These are phyloP conservation scores for Aleiodes testaceus DNA, from an alignment of 2,888 invertebrate species.

Conservation along the genomic window DNA sequence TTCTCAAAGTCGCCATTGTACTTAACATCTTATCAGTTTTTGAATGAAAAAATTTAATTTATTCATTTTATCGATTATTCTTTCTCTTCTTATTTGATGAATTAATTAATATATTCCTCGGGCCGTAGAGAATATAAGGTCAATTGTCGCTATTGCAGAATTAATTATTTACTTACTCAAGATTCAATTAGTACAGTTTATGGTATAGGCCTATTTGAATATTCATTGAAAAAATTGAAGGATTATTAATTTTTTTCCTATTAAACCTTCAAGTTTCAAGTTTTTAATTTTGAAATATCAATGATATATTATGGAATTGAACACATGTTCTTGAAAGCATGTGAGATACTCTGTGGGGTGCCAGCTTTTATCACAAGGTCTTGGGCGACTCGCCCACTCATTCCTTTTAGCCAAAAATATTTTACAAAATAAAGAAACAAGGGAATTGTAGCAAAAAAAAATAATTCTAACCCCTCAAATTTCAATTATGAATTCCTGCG, in stretches of 20 bases:
- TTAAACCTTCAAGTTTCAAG: too few species aligned
- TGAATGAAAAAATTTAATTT: conserved; percentile 10
- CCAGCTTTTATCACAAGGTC: background rate
- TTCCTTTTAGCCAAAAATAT: background rate
- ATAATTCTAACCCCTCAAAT: background rate
- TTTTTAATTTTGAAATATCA: background rate
- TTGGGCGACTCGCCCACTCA: background rate
- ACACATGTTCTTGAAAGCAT: conserved; percentile 12
- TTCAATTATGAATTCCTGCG: background rate
- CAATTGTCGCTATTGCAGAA: background rate
- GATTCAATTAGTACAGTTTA: background rate
- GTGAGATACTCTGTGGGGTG: conserved; percentile 16
- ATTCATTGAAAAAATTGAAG: background rate
- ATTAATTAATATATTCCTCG: too few species aligned
- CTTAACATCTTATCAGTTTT: conserved; percentile 11
- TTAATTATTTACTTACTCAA: background rate
- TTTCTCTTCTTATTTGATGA: background rate
- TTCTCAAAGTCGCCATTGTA: background rate
- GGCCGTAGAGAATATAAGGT: too few species aligned
- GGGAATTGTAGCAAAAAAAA: background rate
- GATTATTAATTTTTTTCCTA: too few species aligned
- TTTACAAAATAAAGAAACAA: background rate
- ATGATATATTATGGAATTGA: background rate
- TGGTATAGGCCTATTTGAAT: background rate
- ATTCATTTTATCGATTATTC: background rate